A percentile compares a stretch with the other conserved stretches of the same genome.
Conservation (phyloP, 2,113 vertebrate species). For the Monopterus albus region DNA sequence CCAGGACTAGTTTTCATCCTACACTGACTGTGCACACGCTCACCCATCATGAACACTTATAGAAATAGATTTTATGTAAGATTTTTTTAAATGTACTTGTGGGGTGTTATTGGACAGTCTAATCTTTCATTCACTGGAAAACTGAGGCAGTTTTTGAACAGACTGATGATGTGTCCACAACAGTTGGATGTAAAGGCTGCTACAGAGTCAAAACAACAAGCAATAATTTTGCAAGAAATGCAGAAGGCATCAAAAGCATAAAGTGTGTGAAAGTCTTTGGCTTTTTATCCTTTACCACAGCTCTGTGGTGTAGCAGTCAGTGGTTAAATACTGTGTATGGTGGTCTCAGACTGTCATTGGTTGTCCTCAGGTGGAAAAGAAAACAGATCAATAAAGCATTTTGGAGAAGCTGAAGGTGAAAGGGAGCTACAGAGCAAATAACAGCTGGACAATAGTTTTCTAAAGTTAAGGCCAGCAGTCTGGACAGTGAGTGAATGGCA, state of each 20-base stretch:
- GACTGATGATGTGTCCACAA: too few species aligned
- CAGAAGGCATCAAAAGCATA: background rate
- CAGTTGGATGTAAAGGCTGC: too few species aligned
- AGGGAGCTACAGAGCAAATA: constrained; percentile 20
- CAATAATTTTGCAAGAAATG: constrained; percentile 14
- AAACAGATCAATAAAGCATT: constrained; percentile 58
- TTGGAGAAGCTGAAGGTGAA: constrained; percentile 58
- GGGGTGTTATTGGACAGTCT: background rate
- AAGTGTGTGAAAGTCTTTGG: background rate
- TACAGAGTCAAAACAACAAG: constrained; percentile 19
- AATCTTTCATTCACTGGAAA: too few species aligned
- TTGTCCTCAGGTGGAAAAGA: background rate
- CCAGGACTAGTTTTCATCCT: constrained; percentile 34
- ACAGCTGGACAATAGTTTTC: constrained; percentile 43
- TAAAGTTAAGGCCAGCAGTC: constrained; percentile 38
- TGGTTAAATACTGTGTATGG: background rate
- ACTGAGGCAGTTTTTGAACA: too few species aligned
- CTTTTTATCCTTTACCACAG: background rate
- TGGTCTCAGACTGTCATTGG: constrained; percentile 3
- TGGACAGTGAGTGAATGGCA: constrained; percentile 27
- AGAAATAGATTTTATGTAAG: constrained; percentile 38
- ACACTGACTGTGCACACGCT: constrained; percentile 10
- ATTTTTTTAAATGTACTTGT: constrained; percentile 15
- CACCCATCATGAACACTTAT: constrained; percentile 29
- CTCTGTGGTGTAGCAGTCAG: constrained; percentile 6